Conservation (phyloP, 2,888 invertebrate species). For the Microctonus brassicae region DNA sequence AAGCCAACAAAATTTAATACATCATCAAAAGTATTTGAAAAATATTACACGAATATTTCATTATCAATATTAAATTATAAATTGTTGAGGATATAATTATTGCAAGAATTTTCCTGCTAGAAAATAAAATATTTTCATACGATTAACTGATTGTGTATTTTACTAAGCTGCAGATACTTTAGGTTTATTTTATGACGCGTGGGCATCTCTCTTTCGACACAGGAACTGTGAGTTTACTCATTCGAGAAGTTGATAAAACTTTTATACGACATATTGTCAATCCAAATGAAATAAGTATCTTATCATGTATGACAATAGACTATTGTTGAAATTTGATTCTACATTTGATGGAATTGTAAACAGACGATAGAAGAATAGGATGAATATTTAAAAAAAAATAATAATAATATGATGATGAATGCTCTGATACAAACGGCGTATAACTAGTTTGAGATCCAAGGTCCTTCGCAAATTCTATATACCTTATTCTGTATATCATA, state of each 20-base stretch:
- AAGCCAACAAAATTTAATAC: neutral
- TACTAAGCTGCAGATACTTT: too few relatives aligned
- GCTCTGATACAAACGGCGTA: neutral
- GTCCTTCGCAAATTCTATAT: slow-evolving; percentile 30
- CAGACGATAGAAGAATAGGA: neutral
- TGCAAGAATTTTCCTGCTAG: too few relatives aligned
- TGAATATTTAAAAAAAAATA: slow-evolving; percentile 15
- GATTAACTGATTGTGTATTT: too few relatives aligned
- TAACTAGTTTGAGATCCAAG: slow-evolving; percentile 37
- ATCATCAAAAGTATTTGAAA: too few relatives aligned
- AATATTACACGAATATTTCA: too few relatives aligned
- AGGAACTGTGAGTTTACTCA: slow-evolving; percentile 52
- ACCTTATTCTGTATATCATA: too few relatives aligned
- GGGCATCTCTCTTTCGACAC: slow-evolving; percentile 54
- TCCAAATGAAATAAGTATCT: slow-evolving; percentile 6
- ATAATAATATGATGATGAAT: neutral
- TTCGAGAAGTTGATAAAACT: slow-evolving; percentile 38
- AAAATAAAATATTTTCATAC: too few relatives aligned
- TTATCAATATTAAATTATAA: too few relatives aligned
- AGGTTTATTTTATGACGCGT: slow-evolving; percentile 24
- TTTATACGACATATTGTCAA: slow-evolving; percentile 3
- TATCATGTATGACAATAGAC: neutral
- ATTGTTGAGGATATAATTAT: too few relatives aligned
- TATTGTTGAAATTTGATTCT: neutral
- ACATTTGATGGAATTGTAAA: neutral